phyloP scores from a whole-genome alignment of 2,888 invertebrate species.

The Trissoscelio sp. region DNA sequence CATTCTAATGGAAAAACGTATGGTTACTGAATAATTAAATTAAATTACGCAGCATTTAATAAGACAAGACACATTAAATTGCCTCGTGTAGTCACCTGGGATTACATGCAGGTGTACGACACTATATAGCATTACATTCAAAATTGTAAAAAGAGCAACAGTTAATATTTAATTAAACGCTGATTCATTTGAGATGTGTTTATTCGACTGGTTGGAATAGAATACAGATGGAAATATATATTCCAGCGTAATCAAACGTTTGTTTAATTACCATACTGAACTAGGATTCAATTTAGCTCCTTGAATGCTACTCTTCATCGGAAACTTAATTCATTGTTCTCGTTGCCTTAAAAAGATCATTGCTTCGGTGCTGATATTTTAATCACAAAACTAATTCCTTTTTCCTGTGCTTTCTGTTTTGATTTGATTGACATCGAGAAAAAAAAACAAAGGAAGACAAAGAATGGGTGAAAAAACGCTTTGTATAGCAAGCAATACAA shows the following conservation, averaged over 20 bases:
- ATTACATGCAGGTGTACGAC: background rate
- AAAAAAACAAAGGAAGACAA: background rate
- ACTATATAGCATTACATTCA: background rate
- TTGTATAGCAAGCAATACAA: constrained; percentile 8
- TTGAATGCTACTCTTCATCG: background rate
- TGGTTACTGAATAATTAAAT: background rate
- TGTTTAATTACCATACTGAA: background rate
- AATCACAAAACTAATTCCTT: constrained; percentile 10
- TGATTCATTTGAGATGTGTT: background rate
- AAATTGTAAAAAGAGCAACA: background rate
- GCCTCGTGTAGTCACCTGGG: background rate
- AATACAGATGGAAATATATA: too few relatives aligned
- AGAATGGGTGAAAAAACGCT: background rate
- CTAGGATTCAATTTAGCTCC: background rate
- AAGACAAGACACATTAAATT: background rate
- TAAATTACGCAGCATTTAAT: background rate
- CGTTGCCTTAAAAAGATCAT: background rate
- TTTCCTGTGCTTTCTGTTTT: constrained; percentile 1
- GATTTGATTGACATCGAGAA: constrained; percentile 13
- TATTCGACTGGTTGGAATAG: too few relatives aligned
- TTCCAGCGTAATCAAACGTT: background rate
- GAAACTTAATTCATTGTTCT: background rate
- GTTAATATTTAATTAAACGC: background rate
- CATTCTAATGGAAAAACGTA: background rate
- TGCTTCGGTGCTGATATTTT: constrained; percentile 9